Conservation (phyloP, 2,113 vertebrate species). For the Callionymus lyra region DNA sequence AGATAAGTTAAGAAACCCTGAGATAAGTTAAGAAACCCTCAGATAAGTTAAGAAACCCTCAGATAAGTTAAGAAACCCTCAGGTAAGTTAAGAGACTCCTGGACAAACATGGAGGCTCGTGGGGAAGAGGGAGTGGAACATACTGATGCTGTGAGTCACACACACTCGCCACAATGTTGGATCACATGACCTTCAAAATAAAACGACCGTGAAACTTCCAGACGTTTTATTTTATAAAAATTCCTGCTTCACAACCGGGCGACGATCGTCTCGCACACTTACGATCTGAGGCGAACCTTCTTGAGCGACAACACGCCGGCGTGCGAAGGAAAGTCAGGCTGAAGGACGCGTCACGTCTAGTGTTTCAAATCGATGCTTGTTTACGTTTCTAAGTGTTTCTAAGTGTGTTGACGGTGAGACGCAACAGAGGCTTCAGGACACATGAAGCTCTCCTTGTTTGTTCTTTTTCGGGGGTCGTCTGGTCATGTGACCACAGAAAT, state of each 20-base stretch:
- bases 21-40: too few species aligned
- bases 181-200: too few species aligned
- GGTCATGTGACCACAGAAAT: constrained; percentile 33
- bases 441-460: constrained; percentile 15
- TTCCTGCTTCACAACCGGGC: neutral
- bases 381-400: too few species aligned
- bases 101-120: constrained; percentile 13
- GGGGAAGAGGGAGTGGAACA: constrained; percentile 44
- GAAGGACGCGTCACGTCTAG: too few species aligned
- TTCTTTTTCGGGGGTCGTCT: constrained; percentile 22
- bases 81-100: constrained; percentile 9
- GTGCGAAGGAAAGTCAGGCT: too few species aligned
- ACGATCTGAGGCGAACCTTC: constrained; percentile 1
- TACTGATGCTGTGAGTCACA: constrained; percentile 53
- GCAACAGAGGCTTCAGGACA: too few species aligned
- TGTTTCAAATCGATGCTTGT: too few species aligned
- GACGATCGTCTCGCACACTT: neutral
- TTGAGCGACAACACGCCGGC: neutral
- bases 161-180: constrained; percentile 26
- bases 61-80: constrained; percentile 3
- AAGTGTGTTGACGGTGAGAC: too few species aligned
- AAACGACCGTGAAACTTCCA: too few species aligned
- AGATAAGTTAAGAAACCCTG: constrained; percentile 7
- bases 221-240: too few species aligned
- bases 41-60: constrained; percentile 5